Evolutionary conservation across 2,113 vertebrate species (phyloP), one percentile per base, ranked within the genome.

Genomic region (Grammomys surdaster): DNA sequence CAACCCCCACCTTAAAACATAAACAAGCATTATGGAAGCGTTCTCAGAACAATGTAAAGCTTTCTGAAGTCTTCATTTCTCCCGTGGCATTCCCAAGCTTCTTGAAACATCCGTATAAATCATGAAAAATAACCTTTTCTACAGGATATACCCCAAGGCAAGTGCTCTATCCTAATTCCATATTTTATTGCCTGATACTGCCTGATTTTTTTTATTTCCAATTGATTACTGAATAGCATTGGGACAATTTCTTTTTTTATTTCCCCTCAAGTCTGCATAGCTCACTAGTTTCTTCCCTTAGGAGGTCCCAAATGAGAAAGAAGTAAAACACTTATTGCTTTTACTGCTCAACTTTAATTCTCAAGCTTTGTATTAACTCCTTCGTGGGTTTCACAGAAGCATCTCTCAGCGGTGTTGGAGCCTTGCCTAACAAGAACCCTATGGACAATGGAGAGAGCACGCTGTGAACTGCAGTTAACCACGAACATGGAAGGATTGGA

Each of bases 1-100:
- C 46, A 90, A 5, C 43, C 88, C 82, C 56, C 77, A 97, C 91
- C 96, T 93, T 90, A 95, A 98, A 98, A 98, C 97, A 95, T 96
- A 98, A 98, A 97, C 98, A 98, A 98, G 97, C 97, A 97, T 98
- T 98, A 98, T 91, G 95, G 96, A 98, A 97, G 87, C 95, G 73
- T 73, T 97, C 80, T 77, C 86, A 95, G 97, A 98, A 97, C 98
- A 97, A 97, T 85, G 97, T 81, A 91, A 95, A 97, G 90, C 95
- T 72, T 51, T 77, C 95, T 80, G 76, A 97, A 96, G 96, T 81
- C 93, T 97, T 98, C 91, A 85, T 98, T 98, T 96, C 96, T 98
- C 96, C 88, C 0, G 70, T 67, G 95, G 97, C 97, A 97, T 96
- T 94, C 86, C 63, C 90, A 72, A 70, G 91, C 96, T 97, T 97